These are phyloP conservation scores for Sitobion miscanthi DNA, from an alignment of 1,140 invertebrate species.

Conservation along the genomic window DNA sequence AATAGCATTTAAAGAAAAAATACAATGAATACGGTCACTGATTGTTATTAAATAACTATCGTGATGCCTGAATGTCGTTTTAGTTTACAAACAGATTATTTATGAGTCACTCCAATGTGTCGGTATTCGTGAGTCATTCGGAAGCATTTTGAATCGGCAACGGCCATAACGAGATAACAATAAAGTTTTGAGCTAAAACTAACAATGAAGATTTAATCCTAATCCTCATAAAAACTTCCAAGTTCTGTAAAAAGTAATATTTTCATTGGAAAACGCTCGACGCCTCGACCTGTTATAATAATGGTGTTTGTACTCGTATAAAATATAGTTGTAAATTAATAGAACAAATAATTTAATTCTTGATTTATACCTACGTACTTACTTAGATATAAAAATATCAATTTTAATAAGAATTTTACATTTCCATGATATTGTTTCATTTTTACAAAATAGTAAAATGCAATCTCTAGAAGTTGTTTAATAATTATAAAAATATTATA, in stretches of 20 bases:
- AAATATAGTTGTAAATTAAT: neutral
- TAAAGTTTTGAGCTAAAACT: neutral
- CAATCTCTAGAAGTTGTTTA: neutral
- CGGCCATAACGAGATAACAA: constrained; percentile 22
- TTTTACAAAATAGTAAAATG: neutral
- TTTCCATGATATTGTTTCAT: neutral
- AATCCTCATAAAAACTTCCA: neutral
- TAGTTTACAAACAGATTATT: neutral
- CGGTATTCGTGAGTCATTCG: neutral
- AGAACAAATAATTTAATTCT: neutral
- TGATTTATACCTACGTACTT: neutral
- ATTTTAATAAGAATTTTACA: neutral
- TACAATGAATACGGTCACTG: neutral
- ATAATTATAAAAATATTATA: neutral
- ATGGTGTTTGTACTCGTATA: neutral
- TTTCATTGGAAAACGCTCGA: neutral
- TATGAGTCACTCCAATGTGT: neutral
- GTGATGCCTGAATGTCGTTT: neutral
- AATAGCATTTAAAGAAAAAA: constrained; percentile 6
- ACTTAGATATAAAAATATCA: neutral
- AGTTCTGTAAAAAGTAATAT: neutral
- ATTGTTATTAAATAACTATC: constrained; percentile 12
- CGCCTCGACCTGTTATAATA: neutral
- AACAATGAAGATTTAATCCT: neutral
- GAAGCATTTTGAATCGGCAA: neutral